Evolutionary conservation across 2,113 vertebrate species (phyloP), one percentile per base, ranked within the genome.

Genomic region (Muntiacus muntjak): DNA sequence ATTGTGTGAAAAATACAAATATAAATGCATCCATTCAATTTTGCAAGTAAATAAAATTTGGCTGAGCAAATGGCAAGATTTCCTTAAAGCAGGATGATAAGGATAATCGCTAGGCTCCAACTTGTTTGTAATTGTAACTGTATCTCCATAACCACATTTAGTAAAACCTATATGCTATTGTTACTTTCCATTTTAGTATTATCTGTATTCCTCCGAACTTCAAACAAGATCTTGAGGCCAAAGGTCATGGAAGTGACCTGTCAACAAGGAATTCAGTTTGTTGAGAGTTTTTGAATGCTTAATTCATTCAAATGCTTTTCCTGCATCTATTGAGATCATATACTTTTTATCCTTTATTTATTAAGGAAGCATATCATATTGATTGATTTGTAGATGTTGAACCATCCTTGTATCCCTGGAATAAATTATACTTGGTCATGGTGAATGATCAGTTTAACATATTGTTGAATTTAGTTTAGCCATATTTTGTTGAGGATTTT

Each of bases 11-110:
- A 94, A 82, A 85, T 78, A 82, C 5, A 87, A 28, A 96, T 55
- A 64, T 55, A 89, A 84, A 89, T 47, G 12, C 5, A 84, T 2
- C 45, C 19, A 57, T 50, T 81, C 19, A 82, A 26, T 50, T 62
- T 74, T 45, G 74, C 12, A 82, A 52, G 62, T 87, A 60, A 91
- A 94, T 83, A 54, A 74, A 94, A 91, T 71, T 57, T 93, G 93
- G 12, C 55, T 85, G 86, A 93, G 7, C 28, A 54, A 89, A 55
- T 11, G 50, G 17, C 57, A 78, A 82, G 13, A 60, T 12, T 54
- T 87, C 4, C 43, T 85, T 15, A 96, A 78, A 87, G 40, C 16
- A 85, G 8, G 2, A 33, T 79, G 21, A 82, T 87, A 7, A 36
- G 52, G 10, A 28, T 87, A 57, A 74, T 40, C 15, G 12, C 19